Conservation (phyloP, 2,797 vertebrate genomes). For the Arrhamphus sclerolepis region DNA sequence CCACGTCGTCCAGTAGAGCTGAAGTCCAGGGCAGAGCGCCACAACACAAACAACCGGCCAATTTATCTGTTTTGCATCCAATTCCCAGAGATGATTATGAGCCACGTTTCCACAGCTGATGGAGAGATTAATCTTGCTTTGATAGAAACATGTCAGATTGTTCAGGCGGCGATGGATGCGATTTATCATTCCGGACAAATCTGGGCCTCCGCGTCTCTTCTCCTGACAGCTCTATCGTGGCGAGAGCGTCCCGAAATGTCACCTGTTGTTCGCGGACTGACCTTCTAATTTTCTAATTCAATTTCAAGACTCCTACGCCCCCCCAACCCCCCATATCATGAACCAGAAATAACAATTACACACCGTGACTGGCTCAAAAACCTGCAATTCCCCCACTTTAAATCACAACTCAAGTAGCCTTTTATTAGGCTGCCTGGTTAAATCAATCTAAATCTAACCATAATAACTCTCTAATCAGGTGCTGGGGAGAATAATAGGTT, state of each 20-base stretch:
- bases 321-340: constrained; percentile 55
- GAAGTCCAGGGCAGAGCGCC: constrained; percentile 18
- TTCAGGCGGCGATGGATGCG: constrained; percentile 85
- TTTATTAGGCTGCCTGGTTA: constrained; percentile 97
- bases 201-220: constrained; percentile 62
- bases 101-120: constrained; percentile 81
- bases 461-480: constrained; percentile 99
- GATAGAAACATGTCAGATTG: constrained; percentile 87
- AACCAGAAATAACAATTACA: constrained; percentile 89
- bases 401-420: constrained; percentile 92
- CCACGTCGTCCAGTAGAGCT: constrained; percentile 27
- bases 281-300: constrained; percentile 82
- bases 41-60: constrained; percentile 68
- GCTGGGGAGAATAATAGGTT: constrained; percentile 99
- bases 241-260: constrained; percentile 82
- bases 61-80: constrained; percentile 75
- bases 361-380: constrained; percentile 89
- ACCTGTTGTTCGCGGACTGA: constrained; percentile 87
- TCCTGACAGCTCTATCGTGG: constrained; percentile 82
- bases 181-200: constrained; percentile 94
- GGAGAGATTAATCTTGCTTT: constrained; percentile 94
- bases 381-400: constrained; percentile 91
- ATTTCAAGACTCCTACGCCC: constrained; percentile 62
- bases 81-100: constrained; percentile 85
- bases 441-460: constrained; percentile 99